These are phyloP conservation scores for Liolophura sinensis DNA, from an alignment of 1,140 invertebrate genomes.

Conservation along the genomic window DNA sequence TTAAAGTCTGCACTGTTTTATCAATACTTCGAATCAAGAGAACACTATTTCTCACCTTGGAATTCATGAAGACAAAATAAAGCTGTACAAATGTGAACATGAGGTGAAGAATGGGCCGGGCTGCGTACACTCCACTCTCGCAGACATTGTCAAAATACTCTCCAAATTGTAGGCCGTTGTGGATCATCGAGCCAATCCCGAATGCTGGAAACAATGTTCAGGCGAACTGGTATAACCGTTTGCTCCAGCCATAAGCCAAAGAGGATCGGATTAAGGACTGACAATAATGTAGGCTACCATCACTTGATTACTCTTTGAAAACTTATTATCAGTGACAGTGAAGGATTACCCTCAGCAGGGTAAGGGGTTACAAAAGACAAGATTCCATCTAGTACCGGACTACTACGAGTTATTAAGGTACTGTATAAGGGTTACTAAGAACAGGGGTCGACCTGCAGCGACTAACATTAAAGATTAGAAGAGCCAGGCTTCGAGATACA, in stretches of 20 bases:
- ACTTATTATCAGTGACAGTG: too few relatives aligned
- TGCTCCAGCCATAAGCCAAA: background rate
- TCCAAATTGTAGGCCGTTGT: constrained; percentile 77
- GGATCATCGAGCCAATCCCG: constrained; percentile 95
- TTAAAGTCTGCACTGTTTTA: too few relatives aligned
- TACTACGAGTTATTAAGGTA: too few relatives aligned
- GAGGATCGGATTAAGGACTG: background rate
- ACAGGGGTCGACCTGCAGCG: too few relatives aligned
- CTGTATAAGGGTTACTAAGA: too few relatives aligned
- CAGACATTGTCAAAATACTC: constrained; percentile 53
- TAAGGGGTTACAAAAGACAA: too few relatives aligned
- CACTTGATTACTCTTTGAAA: too few relatives aligned
- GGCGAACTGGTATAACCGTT: background rate
- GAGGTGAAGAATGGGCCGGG: constrained; percentile 93
- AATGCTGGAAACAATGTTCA: constrained; percentile 74
- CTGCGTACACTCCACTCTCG: constrained; percentile 83
- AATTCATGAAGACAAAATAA: constrained; percentile 99
- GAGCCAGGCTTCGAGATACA: too few relatives aligned
- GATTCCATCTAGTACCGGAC: too few relatives aligned
- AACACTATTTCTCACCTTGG: constrained; percentile 72
- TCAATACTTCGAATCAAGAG: too few relatives aligned
- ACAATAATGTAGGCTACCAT: background rate
- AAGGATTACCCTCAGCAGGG: too few relatives aligned
- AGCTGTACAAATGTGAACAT: constrained; percentile 98
- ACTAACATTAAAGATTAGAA: too few relatives aligned